Conservation (phyloP, 1,140 invertebrate species). For the Holotrichia oblita region DNA sequence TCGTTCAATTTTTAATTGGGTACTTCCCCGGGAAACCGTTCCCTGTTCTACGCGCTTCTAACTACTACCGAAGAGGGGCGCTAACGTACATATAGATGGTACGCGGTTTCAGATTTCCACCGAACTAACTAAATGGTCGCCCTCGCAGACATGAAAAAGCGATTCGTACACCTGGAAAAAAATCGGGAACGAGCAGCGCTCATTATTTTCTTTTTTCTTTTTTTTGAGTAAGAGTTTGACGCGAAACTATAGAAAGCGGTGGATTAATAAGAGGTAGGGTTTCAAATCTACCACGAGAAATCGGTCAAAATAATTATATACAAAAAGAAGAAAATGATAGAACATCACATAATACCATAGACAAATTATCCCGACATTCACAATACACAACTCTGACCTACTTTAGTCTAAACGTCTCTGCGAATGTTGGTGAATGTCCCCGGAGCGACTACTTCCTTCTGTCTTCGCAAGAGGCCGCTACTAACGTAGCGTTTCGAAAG, state of each 20-base stretch:
- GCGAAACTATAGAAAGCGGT: background rate
- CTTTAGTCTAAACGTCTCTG: no score
- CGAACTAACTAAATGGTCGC: background rate
- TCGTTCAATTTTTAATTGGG: slow-evolving; percentile 32
- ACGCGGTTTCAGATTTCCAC: background rate
- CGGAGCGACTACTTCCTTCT: slow-evolving; percentile 2
- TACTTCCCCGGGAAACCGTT: slow-evolving; percentile 4
- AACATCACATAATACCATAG: no score
- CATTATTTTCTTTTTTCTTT: background rate
- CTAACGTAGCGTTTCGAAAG: background rate
- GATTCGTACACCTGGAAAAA: slow-evolving; percentile 5
- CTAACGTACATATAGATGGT: background rate
- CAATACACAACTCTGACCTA: no score
- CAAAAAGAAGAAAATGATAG: no score
- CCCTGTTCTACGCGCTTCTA: background rate
- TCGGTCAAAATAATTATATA: no score
- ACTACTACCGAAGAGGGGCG: background rate
- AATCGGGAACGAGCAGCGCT: background rate
- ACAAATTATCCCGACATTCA: no score
- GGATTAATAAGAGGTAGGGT: background rate
- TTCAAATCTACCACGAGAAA: background rate
- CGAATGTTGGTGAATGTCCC: background rate
- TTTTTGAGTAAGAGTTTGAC: background rate
- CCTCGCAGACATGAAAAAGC: background rate
- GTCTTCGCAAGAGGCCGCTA: background rate